Evolutionary conservation across 1,140 invertebrate species (phyloP).

Genomic region (Tyrophagus putrescentiae): DNA sequence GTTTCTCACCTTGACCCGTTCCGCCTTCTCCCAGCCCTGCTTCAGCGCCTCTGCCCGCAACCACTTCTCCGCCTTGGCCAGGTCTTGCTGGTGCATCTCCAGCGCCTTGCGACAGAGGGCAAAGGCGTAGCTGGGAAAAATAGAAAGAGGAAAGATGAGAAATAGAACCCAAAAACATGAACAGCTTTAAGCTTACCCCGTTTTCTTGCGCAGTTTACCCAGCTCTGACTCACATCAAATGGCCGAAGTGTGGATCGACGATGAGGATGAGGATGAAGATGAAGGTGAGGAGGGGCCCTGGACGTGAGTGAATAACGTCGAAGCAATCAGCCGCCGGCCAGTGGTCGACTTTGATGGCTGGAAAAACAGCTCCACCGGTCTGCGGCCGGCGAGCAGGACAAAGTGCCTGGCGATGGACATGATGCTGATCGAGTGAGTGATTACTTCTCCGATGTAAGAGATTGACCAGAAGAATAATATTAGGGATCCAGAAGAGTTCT

Average conservation of each 20-base stretch:
- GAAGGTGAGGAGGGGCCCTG: too few relatives aligned
- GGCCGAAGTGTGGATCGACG: not conserved
- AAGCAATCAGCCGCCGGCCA: not conserved
- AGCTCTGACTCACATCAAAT: conserved; percentile 35
- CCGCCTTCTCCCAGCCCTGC: conserved; percentile 82
- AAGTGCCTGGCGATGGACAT: too few relatives aligned
- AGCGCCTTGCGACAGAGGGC: conserved; percentile 31
- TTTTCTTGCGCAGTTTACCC: conserved; percentile 70
- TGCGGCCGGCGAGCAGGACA: too few relatives aligned
- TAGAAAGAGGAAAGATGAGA: conserved; percentile 17
- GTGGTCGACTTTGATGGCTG: too few relatives aligned
- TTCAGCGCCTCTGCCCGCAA: conserved; percentile 72
- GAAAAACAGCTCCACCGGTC: too few relatives aligned
- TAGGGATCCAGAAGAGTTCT: too few relatives aligned
- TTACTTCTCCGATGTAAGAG: too few relatives aligned
- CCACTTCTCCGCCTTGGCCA: conserved; percentile 70
- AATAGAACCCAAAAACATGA: too few relatives aligned
- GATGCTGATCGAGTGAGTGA: too few relatives aligned
- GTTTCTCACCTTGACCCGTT: conserved; percentile 52
- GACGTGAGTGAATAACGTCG: too few relatives aligned
- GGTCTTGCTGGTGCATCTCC: conserved; percentile 34
- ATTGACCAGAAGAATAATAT: too few relatives aligned
- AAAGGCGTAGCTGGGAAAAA: conserved; percentile 14
- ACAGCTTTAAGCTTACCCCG: conserved; percentile 62
- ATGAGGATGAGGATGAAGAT: too few relatives aligned